phyloP scores from a whole-genome alignment of 2,888 invertebrate genomes.

The Melieria picta region DNA sequence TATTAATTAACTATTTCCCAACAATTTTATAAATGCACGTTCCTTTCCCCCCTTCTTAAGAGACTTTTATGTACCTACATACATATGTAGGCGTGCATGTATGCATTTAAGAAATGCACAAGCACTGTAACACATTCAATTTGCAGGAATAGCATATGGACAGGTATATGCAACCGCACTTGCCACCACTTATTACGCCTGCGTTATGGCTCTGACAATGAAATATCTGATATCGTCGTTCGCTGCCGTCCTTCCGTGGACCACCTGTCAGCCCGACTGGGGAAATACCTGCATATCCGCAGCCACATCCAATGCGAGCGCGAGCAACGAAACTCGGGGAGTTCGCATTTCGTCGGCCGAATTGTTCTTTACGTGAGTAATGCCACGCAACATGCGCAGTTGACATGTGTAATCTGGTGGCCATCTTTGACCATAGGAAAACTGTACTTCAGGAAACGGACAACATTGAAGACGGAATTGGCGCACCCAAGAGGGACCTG shows the following conservation, averaged over 20 bases:
- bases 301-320: constrained; percentile 37
- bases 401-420: not conserved
- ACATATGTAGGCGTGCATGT: too few species aligned
- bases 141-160: constrained; percentile 70
- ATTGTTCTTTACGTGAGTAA: constrained; percentile 64
- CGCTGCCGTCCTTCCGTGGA: constrained; percentile 72
- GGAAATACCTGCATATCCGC: constrained; percentile 61
- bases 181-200: constrained; percentile 76
- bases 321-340: constrained; percentile 33
- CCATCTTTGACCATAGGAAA: constrained; percentile 56
- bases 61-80: too few species aligned
- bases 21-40: too few species aligned
- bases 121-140: too few species aligned
- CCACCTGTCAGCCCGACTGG: constrained; percentile 70
- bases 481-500: constrained; percentile 69
- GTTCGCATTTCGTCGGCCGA: constrained; percentile 61
- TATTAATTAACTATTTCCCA: too few species aligned
- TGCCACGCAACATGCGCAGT: not conserved
- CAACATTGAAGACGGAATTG: constrained; percentile 68
- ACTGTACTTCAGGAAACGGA: constrained; percentile 68
- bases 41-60: too few species aligned
- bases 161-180: constrained; percentile 69
- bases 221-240: constrained; percentile 74
- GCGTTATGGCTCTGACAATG: constrained; percentile 73
- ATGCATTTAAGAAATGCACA: too few species aligned